Evolutionary conservation across 2,888 invertebrate species (phyloP), one percentile per base, ranked within the genome.

Genomic region (Ennomos erosarius): DNA sequence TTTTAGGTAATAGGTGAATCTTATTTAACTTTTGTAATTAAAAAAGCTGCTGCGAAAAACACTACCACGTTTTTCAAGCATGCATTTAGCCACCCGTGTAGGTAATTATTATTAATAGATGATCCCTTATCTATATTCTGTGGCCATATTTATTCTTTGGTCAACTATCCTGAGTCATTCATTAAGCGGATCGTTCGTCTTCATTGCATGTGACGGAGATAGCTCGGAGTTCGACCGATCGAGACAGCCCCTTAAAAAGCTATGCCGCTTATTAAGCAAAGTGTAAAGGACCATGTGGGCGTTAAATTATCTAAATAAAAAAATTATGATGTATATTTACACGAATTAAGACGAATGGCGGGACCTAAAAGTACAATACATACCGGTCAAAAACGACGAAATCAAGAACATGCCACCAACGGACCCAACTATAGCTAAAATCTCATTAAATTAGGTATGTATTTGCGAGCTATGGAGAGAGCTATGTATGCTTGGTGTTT

Each of bases 131-230:
- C 16, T 42, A 16, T 26, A 9, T 33, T 33, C 16, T 16, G 1
- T n/a, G n/a, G n/a, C 1, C 40, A 34, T 42, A 43, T 9, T 12
- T 73, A 68, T 16, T 85, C 83, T 82, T 68, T 80, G 82, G 1
- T 36, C 49, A 48, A 6, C 26, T 6, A 69, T 60, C 71, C 68
- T 69, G 70, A 80, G 81, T 79, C 85, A 79, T 89, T 89, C 85
- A 88, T 90, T 89, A 88, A 81, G 64, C 71, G 86, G 82, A 79
- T 90, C 90, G 87, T 90, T 87, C 88, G 75, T 90, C 90, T 90
- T 90, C 90, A 90, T 90, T 88, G 85, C 81, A 81, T 84, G 82
- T 88, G 90, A 87, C 88, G 82, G 85, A 83, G 83, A 83, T 85
- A 84, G 85, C 85, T 88, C 79, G 82, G 70, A 76, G 79, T 81